These are phyloP conservation scores for Cuculus canorus DNA, from an alignment of 2,797 vertebrate species.

Conservation along the genomic window DNA sequence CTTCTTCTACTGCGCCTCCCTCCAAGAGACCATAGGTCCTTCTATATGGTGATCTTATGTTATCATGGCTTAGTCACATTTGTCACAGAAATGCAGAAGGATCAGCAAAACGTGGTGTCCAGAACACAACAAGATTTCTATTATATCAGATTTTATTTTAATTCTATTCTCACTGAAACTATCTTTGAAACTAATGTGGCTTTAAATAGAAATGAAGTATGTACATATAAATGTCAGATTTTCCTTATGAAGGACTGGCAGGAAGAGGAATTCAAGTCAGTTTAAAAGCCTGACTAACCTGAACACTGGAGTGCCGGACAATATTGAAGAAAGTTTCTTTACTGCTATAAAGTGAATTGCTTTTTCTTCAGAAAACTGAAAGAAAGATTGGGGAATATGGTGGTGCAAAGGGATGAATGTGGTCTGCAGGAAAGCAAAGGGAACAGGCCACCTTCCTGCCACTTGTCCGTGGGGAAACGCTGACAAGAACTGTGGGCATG, in stretches of 20 bases:
- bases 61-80: not conserved
- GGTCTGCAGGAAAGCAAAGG: not conserved
- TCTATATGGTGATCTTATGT: not conserved
- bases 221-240: not conserved
- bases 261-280: not conserved
- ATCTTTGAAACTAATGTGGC: not conserved
- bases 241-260: not conserved
- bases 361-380: not conserved
- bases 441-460: not conserved
- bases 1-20: not conserved
- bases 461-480: not conserved
- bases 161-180: not conserved
- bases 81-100: not conserved
- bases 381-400: not conserved
- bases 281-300: not conserved
- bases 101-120: not conserved
- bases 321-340: not conserved
- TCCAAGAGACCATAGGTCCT: not conserved
- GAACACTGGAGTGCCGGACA: not conserved
- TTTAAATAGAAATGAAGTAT: not conserved
- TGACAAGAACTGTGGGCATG: not conserved
- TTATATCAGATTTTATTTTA: not conserved
- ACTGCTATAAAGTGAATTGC: not conserved
- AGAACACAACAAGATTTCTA: not conserved
- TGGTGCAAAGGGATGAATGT: not conserved